A percentile compares a stretch with the other conserved stretches of the same genome.
These are phyloP conservation scores for Xanthorhoe designata DNA, from an alignment of 2,888 invertebrate species.

Conservation along the genomic window DNA sequence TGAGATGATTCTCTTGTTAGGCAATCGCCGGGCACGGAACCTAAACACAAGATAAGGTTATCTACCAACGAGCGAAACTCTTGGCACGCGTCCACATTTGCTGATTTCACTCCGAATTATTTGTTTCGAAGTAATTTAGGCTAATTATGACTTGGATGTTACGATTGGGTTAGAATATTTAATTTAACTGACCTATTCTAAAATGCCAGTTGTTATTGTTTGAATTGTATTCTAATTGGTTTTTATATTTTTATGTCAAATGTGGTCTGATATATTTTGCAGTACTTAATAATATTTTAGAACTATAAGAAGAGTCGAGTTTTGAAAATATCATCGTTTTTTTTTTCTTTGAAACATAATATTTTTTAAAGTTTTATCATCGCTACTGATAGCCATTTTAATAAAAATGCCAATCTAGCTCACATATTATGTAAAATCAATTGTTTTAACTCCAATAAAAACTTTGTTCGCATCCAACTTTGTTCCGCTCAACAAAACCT, in stretches of 20 bases:
- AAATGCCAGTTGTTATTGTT: background rate
- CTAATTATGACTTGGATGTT: conserved; percentile 2
- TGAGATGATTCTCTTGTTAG: background rate
- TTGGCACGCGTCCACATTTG: conserved; percentile 54
- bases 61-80: conserved; percentile 53
- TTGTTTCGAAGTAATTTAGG: conserved; percentile 31
- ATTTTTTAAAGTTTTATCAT: too few species aligned
- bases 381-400: too few species aligned
- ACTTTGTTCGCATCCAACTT: background rate
- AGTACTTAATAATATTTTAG: too few species aligned
- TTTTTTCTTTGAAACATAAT: too few species aligned
- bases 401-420: too few species aligned
- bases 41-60: conserved; percentile 51
- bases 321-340: too few species aligned
- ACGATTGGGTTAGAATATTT: background rate
- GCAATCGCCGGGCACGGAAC: conserved; percentile 15
- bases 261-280: too few species aligned
- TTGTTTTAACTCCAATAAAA: background rate
- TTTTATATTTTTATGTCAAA: too few species aligned
- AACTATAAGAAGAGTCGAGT: too few species aligned
- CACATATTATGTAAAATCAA: background rate
- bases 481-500: conserved; percentile 12
- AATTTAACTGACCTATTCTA: background rate
- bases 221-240: too few species aligned
- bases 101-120: conserved; percentile 44